phyloP scores from a whole-genome alignment of 1,140 invertebrate genomes.

The Lepidurus arcticus region DNA sequence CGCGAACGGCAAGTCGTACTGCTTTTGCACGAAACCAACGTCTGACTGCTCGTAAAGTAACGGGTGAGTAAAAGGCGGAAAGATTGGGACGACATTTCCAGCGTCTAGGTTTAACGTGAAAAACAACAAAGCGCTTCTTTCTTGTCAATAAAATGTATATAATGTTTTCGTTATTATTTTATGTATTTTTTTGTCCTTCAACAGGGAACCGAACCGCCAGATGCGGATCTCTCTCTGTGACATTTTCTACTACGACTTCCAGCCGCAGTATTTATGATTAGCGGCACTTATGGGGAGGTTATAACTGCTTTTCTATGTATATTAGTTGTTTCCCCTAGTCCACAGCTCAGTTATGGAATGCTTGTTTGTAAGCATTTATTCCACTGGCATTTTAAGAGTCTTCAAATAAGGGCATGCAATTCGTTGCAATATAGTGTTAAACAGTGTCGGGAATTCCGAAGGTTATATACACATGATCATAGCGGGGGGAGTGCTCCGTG shows the following conservation, averaged over 20 bases:
- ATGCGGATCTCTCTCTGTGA: background rate
- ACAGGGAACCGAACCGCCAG: background rate
- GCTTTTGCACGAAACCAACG: slow-evolving; percentile 17
- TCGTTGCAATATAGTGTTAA: no score
- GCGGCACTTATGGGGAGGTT: background rate
- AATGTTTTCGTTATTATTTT: background rate
- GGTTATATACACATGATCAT: no score
- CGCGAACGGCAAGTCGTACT: slow-evolving; percentile 20
- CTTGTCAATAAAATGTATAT: background rate
- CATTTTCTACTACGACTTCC: background rate
- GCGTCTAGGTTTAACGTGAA: background rate
- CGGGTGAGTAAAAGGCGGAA: slow-evolving; percentile 6
- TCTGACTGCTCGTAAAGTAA: background rate
- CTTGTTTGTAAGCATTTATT: no score
- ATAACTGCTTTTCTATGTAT: background rate
- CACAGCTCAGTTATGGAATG: no score
- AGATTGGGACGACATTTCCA: background rate
- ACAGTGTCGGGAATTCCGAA: no score
- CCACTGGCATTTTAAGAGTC: no score
- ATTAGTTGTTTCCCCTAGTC: background rate
- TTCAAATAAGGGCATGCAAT: no score
- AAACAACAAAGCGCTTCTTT: background rate
- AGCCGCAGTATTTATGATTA: slow-evolving; percentile 8
- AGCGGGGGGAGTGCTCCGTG: no score
- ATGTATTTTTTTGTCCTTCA: background rate